phyloP scores from a whole-genome alignment of 1,140 invertebrate species.

The Cyphomyrmex costatus region DNA sequence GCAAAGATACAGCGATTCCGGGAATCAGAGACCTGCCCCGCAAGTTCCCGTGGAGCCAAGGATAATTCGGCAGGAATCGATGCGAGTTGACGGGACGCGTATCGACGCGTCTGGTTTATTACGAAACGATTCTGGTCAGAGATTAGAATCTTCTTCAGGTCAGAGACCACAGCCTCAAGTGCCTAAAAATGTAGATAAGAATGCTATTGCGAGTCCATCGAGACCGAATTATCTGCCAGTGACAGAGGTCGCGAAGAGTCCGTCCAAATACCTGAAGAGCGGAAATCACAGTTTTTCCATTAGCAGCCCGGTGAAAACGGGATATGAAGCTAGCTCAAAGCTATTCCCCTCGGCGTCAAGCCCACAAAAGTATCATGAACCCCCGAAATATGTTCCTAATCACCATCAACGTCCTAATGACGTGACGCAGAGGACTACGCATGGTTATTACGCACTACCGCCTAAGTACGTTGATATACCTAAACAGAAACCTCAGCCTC shows the following conservation, averaged over 20 bases:
- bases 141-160: constrained; percentile 77
- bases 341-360: constrained; percentile 73
- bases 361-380: constrained; percentile 81
- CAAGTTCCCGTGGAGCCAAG: constrained; percentile 82
- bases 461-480: constrained; percentile 79
- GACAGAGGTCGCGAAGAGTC: constrained; percentile 60
- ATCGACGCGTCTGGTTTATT: constrained; percentile 75
- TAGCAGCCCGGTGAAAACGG: constrained; percentile 76
- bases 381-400: constrained; percentile 78
- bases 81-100: constrained; percentile 78
- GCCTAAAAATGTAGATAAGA: constrained; percentile 73
- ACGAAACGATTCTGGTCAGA: constrained; percentile 71
- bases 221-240: constrained; percentile 75
- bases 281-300: constrained; percentile 70
- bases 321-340: constrained; percentile 80
- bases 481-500: constrained; percentile 78
- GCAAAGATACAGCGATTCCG: constrained; percentile 81
- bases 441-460: constrained; percentile 75
- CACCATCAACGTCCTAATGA: constrained; percentile 73
- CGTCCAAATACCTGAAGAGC: constrained; percentile 70
- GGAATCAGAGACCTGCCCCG: constrained; percentile 80
- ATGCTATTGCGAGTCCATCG: constrained; percentile 48
- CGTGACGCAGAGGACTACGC: constrained; percentile 63
- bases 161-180: constrained; percentile 85
- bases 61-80: constrained; percentile 82